Base-by-base conservation (phyloP, 2,797 vertebrate genomes). In the Pampus argenteus region DNA sequence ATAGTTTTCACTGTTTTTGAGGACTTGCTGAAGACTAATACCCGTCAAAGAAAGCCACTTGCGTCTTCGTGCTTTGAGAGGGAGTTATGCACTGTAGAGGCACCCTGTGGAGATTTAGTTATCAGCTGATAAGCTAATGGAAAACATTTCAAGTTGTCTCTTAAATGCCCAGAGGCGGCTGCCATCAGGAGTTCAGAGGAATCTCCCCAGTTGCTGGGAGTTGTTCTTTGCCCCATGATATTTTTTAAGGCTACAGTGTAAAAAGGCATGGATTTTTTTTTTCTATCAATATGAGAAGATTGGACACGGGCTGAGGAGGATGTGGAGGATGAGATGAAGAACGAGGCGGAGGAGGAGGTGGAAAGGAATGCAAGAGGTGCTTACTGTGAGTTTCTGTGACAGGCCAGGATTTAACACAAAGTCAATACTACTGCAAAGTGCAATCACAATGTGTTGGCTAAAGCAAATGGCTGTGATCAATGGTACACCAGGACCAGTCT, bases 391-490 rank as follows among this genome's bases (percentile, higher is more conserved):
- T 83, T 84, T 88, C 68, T 68, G 72, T 82, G 79, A 90, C 79
- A 71, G 74, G 55, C 67, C 71, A 61, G 74, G 87, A 87, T 93
- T 91, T 83, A 93, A 89, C 87, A 89, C 82, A 81, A 86, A 91
- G 89, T 91, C 90, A 86, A 90, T 92, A 89, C 73, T 69, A 42
- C 82, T 70, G 87, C 87, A 89, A 91, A 89, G 81, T 77, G 74
- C 84, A 89, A 85, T 93, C 90, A 86, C 88, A 85, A 78, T 77
- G 82, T 86, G 81, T 91, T 87, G 83, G 80, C 89, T 79, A 71
- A 87, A 85, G 88, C 81, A 81, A 81, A 86, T 83, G 82, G 73
- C 79, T 74, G 71, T 51, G 64, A 86, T 92, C 87, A 83, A 86
- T 91, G 82, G 42, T 61, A 49, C 58, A 70, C 65, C 40, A 54